A percentile compares a stretch with the other conserved stretches of the same genome.
Evolutionary conservation across 2,797 vertebrate species (phyloP).

Genomic region (Hoplostethus atlanticus): DNA sequence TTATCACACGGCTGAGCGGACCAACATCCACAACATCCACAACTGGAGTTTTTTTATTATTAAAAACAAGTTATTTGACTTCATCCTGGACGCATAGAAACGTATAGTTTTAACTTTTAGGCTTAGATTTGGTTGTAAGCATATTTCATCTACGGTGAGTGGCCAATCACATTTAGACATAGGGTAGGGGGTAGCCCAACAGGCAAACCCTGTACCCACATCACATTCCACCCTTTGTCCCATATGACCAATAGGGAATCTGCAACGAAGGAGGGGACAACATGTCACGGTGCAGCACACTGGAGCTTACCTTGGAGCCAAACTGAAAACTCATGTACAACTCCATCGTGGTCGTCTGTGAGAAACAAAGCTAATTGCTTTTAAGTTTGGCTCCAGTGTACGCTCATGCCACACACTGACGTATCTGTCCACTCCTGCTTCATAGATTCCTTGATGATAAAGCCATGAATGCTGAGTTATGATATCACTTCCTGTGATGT

Average conservation of each 20-base stretch:
- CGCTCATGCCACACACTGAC: neutral
- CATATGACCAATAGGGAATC: conserved; percentile 6
- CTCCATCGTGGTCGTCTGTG: neutral
- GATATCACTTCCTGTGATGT: conserved; percentile 15
- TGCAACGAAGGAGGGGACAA: neutral
- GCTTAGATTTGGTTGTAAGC: too few relatives aligned
- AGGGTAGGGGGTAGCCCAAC: neutral
- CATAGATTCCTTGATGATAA: neutral
- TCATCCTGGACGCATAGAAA: too few relatives aligned
- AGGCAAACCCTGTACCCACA: neutral
- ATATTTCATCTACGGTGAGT: neutral
- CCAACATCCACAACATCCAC: too few relatives aligned
- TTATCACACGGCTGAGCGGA: conserved; percentile 6
- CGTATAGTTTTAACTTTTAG: too few relatives aligned
- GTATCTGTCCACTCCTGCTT: neutral
- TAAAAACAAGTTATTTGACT: too few relatives aligned
- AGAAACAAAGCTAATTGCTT: neutral
- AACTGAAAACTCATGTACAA: neutral
- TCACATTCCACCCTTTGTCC: neutral
- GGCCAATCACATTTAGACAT: neutral
- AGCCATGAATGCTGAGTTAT: neutral
- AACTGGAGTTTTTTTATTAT: neutral
- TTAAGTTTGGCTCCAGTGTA: neutral
- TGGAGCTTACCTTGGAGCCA: neutral
- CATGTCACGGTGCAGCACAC: neutral